A percentile compares a stretch with the other conserved stretches of the same genome.
Conservation (phyloP, 53 echinoderm and acorn worm species). For the Holothuria leucospilota region DNA sequence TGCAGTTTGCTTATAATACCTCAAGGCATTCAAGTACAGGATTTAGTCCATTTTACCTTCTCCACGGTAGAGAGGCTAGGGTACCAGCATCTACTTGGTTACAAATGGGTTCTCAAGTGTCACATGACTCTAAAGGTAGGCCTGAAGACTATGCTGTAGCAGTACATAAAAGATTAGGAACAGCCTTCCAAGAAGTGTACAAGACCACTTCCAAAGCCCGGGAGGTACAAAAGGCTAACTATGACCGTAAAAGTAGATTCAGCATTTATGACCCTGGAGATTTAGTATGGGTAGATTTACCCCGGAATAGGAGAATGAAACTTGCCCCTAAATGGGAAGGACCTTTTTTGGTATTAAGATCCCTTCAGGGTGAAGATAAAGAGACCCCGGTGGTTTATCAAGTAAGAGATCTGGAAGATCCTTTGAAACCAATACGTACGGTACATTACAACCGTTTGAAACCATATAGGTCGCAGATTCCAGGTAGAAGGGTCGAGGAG, state of each 20-base stretch:
- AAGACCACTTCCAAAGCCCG: not conserved
- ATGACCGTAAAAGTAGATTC: not conserved
- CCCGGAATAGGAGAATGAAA: constrained; percentile 1
- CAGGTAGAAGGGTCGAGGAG: not conserved
- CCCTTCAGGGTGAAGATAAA: not conserved
- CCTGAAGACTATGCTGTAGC: too few relatives aligned
- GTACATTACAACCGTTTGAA: not conserved
- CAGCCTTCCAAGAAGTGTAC: not conserved
- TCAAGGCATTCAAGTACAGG: constrained; percentile 23
- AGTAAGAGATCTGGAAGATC: not conserved
- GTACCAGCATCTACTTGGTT: not conserved
- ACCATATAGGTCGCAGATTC: constrained; percentile 21
- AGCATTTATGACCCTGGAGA: not conserved
- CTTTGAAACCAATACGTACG: not conserved
- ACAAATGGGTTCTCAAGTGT: too few relatives aligned
- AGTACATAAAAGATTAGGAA: not conserved
- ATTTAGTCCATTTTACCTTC: not conserved
- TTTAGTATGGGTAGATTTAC: too few relatives aligned
- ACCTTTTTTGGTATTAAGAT: not conserved
- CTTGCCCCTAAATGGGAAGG: constrained; percentile 21
- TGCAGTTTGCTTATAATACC: too few relatives aligned
- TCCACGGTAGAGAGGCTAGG: constrained; percentile 6
- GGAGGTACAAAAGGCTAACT: not conserved
- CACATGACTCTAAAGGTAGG: too few relatives aligned
- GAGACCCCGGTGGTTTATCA: not conserved